Base-by-base conservation (phyloP, 2,113 vertebrate genomes). In the Rhadina sibilatrix region DNA sequence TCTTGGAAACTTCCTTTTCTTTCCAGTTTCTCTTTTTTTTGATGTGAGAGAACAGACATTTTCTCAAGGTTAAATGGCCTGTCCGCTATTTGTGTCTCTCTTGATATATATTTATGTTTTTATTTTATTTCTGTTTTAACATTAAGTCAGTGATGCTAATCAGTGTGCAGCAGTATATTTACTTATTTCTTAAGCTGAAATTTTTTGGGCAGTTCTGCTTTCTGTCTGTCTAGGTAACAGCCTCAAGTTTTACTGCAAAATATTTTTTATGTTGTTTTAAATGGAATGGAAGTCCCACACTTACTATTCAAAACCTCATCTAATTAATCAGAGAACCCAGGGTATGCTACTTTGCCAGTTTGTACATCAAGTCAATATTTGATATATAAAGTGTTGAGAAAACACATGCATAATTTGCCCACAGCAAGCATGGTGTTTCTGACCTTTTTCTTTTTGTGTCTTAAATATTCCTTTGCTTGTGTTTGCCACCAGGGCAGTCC, bases 401-500 rank as follows among this genome's bases (percentile, higher is more conserved):
- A 76, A 49, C 40, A 9, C 12, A 0, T 4, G 3, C 71, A 4
- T 24, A 13, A 15, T 56, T 52, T 11, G 10, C 40, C 69, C 0
- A 2, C 6, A 14, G 24, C 2, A n/a, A 89, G 35, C 8, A 0
- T 44, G 33, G 54, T 24, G 70, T 15, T 75, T 60, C 44, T 60
- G 46, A 52, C 49, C 71, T 78, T 63, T 80, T 85, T 22, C 37
- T 87, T n/a, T 35, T 28, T 20, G 0, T 24, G 21, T 50, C 61
- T 82, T 53, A 86, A 91, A 49, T 28, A 6, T 13, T 30, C 12
- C 37, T 93, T 63, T 88, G 57, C 53, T 63, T 97, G n/a, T 96
- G 22, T 97, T 82, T 87, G 38, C 80, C 93, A 52, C 59, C 98
- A 99, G 99, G 99, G 99, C 95, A 98, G 98, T 53, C 98, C 99